Conservation (phyloP, 2,113 vertebrate genomes). For the Centropristis striata region DNA sequence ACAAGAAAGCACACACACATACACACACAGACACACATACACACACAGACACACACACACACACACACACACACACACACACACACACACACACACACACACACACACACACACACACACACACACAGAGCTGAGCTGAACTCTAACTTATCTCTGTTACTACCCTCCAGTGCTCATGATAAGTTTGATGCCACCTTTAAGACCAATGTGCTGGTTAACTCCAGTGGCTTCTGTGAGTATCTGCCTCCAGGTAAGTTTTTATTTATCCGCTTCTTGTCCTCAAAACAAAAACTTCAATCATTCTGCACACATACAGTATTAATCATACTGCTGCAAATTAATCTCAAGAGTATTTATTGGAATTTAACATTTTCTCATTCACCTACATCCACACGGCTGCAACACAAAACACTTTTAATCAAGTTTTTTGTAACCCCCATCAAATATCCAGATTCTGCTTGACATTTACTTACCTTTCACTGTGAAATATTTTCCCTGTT, state of each 20-base stretch:
- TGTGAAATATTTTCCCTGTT: not conserved
- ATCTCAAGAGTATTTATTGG: not conserved
- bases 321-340: constrained; percentile 19
- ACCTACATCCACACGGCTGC: constrained; percentile 22
- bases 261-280: not conserved
- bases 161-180: constrained; percentile 83
- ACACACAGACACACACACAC: no score
- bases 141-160: constrained; percentile 18
- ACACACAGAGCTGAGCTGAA: not conserved
- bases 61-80: no score
- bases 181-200: constrained; percentile 89
- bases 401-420: constrained; percentile 3
- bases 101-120: constrained; percentile 1
- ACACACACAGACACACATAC: no score
- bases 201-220: constrained; percentile 87
- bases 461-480: not conserved
- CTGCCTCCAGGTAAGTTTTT: constrained; percentile 86
- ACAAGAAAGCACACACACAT: no score
- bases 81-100: not conserved
- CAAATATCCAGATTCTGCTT: not conserved
- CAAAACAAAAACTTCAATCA: constrained; percentile 7
- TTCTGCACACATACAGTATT: not conserved
- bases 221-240: constrained; percentile 89
- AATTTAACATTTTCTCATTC: constrained; percentile 16
- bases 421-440: not conserved